Evolutionary conservation across 2,888 invertebrate genomes (phyloP).

Genomic region (Pyrocoelia pectoralis): DNA sequence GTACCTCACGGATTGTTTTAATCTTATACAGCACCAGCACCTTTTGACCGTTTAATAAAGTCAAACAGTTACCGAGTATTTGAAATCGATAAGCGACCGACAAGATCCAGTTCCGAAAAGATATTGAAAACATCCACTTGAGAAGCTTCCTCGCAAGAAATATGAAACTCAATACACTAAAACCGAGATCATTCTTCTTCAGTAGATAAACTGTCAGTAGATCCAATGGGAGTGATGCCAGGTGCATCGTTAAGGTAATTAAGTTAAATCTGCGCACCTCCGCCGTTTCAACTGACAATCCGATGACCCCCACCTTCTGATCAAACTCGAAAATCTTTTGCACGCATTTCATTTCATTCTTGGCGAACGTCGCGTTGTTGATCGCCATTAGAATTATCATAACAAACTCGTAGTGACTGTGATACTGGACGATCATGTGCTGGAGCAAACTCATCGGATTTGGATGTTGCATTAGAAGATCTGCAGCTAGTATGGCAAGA

Average conservation of each 20-base stretch:
- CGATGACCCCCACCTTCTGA: neutral
- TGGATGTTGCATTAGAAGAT: neutral
- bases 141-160: neutral
- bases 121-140: neutral
- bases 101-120: neutral
- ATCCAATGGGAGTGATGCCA: neutral
- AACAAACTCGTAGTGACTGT: neutral
- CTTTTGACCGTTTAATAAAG: neutral
- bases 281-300: neutral
- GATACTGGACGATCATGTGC: neutral
- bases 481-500: neutral
- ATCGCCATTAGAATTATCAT: neutral
- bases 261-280: neutral
- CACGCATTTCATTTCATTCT: neutral
- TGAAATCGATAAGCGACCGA: neutral
- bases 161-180: neutral
- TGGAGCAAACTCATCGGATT: neutral
- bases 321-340: neutral
- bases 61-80: neutral
- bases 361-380: neutral
- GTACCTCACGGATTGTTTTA: neutral
- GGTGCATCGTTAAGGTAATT: neutral
- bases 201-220: neutral
- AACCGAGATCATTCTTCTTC: neutral
- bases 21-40: neutral